phyloP scores from a whole-genome alignment of 2,113 vertebrate species.

The Etheostoma spectabile region DNA sequence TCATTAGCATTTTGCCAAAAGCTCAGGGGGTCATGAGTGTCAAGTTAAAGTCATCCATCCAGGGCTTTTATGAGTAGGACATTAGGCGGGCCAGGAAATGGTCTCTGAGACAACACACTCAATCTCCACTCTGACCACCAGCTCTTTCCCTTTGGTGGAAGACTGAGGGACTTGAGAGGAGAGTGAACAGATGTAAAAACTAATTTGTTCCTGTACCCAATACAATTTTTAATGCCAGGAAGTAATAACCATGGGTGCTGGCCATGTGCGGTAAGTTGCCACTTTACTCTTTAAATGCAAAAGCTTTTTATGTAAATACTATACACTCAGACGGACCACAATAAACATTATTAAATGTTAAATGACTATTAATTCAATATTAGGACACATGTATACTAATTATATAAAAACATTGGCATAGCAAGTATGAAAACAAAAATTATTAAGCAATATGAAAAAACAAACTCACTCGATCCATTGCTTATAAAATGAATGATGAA shows the following conservation, averaged over 20 bases:
- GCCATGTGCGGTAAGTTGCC: constrained; percentile 25
- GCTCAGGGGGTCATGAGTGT: constrained; percentile 56
- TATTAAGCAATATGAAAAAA: no score
- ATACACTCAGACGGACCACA: neutral
- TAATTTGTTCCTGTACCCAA: constrained; percentile 65
- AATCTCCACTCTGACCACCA: constrained; percentile 50
- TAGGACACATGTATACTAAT: no score
- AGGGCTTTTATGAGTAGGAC: constrained; percentile 63
- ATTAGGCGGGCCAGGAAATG: constrained; percentile 61
- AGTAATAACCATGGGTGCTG: constrained; percentile 51
- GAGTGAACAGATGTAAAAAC: constrained; percentile 64
- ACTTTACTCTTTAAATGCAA: constrained; percentile 50
- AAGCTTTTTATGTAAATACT: constrained; percentile 26
- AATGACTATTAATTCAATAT: no score
- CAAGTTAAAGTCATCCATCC: constrained; percentile 63
- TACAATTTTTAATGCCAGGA: constrained; percentile 62
- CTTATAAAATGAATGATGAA: no score
- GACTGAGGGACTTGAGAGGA: constrained; percentile 54
- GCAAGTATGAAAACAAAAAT: no score
- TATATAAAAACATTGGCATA: no score
- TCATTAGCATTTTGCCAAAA: constrained; percentile 60
- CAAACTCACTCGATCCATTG: no score
- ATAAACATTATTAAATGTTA: no score
- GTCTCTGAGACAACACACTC: constrained; percentile 51
- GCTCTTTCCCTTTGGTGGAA: constrained; percentile 37